phyloP scores from a whole-genome alignment of 2,888 invertebrate species.

The Terebella lapidaria region DNA sequence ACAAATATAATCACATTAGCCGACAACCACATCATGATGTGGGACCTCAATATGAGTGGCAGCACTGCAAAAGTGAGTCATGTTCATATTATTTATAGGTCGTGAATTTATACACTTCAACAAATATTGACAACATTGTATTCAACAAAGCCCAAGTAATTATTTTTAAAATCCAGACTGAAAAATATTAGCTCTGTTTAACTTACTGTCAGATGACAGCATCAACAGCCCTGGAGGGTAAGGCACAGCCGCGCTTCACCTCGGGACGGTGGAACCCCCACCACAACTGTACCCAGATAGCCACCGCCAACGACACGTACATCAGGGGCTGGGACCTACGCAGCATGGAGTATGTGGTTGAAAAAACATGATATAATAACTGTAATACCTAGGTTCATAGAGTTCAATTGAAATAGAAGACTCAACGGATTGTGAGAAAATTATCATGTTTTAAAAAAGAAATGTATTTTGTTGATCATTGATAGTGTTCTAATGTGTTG shows the following conservation, averaged over 20 bases:
- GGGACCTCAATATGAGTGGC: constrained; percentile 63
- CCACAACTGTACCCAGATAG: constrained; percentile 78
- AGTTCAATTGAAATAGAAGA: no score
- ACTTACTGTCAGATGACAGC: constrained; percentile 15
- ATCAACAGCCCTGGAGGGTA: constrained; percentile 58
- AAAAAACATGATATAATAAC: background rate
- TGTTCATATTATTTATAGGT: background rate
- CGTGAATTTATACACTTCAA: background rate
- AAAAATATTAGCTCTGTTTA: background rate
- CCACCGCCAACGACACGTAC: constrained; percentile 78
- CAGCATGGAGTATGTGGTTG: constrained; percentile 57
- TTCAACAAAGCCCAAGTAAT: no score
- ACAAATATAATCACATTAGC: constrained; percentile 70
- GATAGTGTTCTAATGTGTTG: no score
- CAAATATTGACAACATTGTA: no score
- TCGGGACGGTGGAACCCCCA: constrained; percentile 94
- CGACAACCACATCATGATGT: constrained; percentile 71
- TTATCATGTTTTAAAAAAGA: no score
- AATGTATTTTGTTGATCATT: no score
- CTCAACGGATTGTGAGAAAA: no score
- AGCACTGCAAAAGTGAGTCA: constrained; percentile 35
- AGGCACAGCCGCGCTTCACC: constrained; percentile 73
- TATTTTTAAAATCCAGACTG: no score
- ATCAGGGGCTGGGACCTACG: constrained; percentile 85
- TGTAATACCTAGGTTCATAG: no score